Evolutionary conservation across 2,888 invertebrate species (phyloP), one percentile per base, ranked within the genome.

Genomic region (Mesopsocus fuscifrons): DNA sequence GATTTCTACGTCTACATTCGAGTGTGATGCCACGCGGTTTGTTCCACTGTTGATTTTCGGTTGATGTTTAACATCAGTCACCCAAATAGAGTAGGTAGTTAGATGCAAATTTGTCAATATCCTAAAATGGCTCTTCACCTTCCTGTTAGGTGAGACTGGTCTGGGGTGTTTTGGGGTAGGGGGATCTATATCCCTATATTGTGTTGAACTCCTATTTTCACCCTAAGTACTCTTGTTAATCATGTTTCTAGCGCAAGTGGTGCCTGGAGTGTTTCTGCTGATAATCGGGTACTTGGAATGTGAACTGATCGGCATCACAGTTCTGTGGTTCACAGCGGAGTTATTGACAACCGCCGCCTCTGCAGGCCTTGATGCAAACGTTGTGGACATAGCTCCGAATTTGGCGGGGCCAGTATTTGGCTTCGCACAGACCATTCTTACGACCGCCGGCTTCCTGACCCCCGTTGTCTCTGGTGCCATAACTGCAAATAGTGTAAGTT

Each of bases 301-400:
- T 53, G 63, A 71, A 54, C 65, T 74, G 42, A 55, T 59, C 17
- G 52, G 69, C 41, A 70, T 73, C 32, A 57, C 77, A 48, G 57
- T 72, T 30, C 62, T 74, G 15, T 78, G 77, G 77, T 77, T 74
- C 56, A 57, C 71, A 44, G 74, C 76, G 18, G 76, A 77, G 3
- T 74, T 73, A 11, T 62, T 77, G 46, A 74, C 77, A 51, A 77
- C 77, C 16, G 76, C 77, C 8, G 69, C 76, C 1, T 77, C 77
- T 55, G 77, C 77, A 3, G 77, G 77, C 30, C 77, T 77, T 3
- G 77, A 78, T 74, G 77, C 78, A 1, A 79, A 73, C 53, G 73
- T 79, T 48, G 77, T 81, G 13, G 80, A 81, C 56, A 74, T 81
- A 45, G 77, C 79, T 1, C 79, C 80, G 13, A 78, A 80, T 60